These are phyloP conservation scores for Andrena marginata DNA, from an alignment of 2,888 invertebrate genomes.

Conservation along the genomic window DNA sequence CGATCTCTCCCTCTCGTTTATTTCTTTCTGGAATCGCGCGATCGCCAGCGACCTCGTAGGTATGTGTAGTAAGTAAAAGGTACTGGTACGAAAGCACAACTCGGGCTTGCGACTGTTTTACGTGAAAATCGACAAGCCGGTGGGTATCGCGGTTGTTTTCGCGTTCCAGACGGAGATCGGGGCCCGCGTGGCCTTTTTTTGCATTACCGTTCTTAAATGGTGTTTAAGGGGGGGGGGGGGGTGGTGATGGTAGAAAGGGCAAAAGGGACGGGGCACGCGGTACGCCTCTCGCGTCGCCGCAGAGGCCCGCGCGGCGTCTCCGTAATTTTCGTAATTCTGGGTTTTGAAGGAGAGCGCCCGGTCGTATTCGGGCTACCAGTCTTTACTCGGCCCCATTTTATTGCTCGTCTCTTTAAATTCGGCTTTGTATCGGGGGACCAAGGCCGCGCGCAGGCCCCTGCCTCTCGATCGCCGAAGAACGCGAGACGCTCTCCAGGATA, in stretches of 20 bases:
- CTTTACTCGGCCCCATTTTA: constrained; percentile 76
- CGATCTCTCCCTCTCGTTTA: constrained; percentile 37
- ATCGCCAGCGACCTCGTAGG: neutral
- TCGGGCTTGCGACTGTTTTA: neutral
- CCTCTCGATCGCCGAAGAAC: neutral
- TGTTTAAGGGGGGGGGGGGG: constrained; percentile 38
- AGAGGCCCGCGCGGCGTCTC: constrained; percentile 65
- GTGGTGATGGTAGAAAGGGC: constrained; percentile 16
- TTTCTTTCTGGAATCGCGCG: neutral
- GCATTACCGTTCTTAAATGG: constrained; percentile 31
- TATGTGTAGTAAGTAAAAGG: no score
- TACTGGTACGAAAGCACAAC: neutral
- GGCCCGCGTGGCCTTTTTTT: constrained; percentile 2
- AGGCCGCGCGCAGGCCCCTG: constrained; percentile 10
- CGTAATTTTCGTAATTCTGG: constrained; percentile 83
- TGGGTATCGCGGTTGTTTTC: no score
- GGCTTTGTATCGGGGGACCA: constrained; percentile 42
- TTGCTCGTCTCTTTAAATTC: constrained; percentile 72
- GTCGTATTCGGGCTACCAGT: constrained; percentile 79
- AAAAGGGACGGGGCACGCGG: constrained; percentile 7
- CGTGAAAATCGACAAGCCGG: neutral
- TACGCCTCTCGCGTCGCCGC: constrained; percentile 69
- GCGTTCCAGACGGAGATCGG: neutral
- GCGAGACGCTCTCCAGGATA: neutral
- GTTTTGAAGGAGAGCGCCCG: constrained; percentile 76